Evolutionary conservation across 2,888 invertebrate genomes (phyloP).

Genomic region (Pelosia muscerda): DNA sequence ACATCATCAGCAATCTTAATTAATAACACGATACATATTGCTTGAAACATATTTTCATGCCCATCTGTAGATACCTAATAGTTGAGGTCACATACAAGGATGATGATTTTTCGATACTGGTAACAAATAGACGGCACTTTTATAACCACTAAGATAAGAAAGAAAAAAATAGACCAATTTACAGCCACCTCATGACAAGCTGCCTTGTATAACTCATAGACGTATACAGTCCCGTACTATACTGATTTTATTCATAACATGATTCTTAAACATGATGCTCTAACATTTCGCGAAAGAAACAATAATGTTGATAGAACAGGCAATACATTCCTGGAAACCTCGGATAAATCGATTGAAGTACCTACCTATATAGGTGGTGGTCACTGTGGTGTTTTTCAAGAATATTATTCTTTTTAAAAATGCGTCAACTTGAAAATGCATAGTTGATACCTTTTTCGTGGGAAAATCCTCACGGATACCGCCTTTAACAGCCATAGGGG

Average conservation of each 20-base stretch:
- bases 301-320: not conserved
- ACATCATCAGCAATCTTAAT: not conserved
- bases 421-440: not conserved
- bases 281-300: slow-evolving; percentile 2
- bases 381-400: not conserved
- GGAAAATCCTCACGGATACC: too few species aligned
- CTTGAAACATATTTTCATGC: not conserved
- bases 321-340: not conserved
- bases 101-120: not conserved
- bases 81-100: not conserved
- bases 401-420: not conserved
- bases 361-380: too few species aligned
- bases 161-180: too few species aligned
- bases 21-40: not conserved
- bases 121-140: too few species aligned
- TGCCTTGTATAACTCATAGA: not conserved
- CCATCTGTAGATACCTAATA: not conserved
- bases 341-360: too few species aligned
- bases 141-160: too few species aligned
- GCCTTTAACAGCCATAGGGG: too few species aligned
- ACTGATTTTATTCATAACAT: not conserved
- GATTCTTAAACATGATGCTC: not conserved
- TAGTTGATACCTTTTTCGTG: not conserved
- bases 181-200: not conserved
- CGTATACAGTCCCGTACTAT: not conserved